Percentiles rank a stretch among this genome's conserved stretches.
Conservation (phyloP, 2,888 invertebrate species). For the Aphodius sticticus region DNA sequence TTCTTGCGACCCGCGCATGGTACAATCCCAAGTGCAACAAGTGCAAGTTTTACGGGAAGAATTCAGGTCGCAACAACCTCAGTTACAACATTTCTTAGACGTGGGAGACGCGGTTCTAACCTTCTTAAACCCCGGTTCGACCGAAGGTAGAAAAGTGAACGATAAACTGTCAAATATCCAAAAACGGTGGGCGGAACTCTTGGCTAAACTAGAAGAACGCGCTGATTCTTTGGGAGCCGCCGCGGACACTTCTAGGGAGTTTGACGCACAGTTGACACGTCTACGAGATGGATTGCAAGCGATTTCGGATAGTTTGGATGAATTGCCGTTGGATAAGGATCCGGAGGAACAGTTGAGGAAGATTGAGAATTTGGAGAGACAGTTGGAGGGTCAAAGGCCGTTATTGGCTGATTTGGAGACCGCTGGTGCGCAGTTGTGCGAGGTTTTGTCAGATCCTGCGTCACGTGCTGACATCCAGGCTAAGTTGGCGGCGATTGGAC, state of each 20-base stretch:
- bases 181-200: conserved; percentile 82
- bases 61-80: conserved; percentile 91
- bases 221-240: conserved; percentile 89
- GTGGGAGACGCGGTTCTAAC: conserved; percentile 79
- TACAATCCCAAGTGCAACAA: conserved; percentile 95
- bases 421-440: conserved; percentile 88
- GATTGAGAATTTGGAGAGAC: conserved; percentile 86
- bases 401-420: conserved; percentile 87
- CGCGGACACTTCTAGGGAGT: conserved; percentile 91
- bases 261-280: conserved; percentile 86
- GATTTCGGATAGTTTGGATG: conserved; percentile 87
- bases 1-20: conserved; percentile 94
- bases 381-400: conserved; percentile 88
- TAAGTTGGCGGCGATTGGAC: conserved; percentile 85
- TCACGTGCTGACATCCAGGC: conserved; percentile 90
- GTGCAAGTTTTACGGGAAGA: conserved; percentile 95
- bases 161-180: conserved; percentile 77
- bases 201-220: conserved; percentile 82
- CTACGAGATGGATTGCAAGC: conserved; percentile 87
- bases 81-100: conserved; percentile 84
- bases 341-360: conserved; percentile 88
- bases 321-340: conserved; percentile 80
- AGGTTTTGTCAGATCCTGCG: conserved; percentile 88
- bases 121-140: conserved; percentile 63
- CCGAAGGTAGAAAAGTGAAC: conserved; percentile 67